phyloP scores from a whole-genome alignment of 1,140 invertebrate genomes.

The Leptinotarsa defecta region DNA sequence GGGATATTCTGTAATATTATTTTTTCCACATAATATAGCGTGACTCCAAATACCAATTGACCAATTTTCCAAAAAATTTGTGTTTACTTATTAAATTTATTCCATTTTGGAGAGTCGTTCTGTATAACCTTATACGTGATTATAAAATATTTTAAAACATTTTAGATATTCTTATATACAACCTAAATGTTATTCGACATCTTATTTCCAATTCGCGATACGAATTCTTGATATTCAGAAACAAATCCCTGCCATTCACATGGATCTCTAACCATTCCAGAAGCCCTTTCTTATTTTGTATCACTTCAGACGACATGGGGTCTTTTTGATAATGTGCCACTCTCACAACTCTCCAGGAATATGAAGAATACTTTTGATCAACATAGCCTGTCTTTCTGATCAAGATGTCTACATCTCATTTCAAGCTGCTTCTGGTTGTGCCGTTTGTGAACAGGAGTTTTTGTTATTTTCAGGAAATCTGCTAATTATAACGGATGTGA shows the following conservation, averaged over 20 bases:
- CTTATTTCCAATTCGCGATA: not conserved
- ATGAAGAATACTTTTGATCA: not conserved
- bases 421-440: not conserved
- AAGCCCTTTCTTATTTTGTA: not conserved
- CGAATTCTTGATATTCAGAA: not conserved
- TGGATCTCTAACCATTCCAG: not conserved
- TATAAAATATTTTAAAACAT: not conserved
- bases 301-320: not conserved
- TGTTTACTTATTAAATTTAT: too few relatives aligned
- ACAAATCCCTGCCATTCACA: not conserved
- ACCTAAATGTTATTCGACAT: not conserved
- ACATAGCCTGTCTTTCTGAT: not conserved
- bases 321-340: not conserved
- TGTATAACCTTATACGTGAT: too few relatives aligned
- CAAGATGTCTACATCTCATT: not conserved
- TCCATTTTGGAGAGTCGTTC: too few relatives aligned
- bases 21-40: too few relatives aligned
- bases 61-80: too few relatives aligned
- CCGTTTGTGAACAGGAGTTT: not conserved
- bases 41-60: too few relatives aligned
- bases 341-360: not conserved
- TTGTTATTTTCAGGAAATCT: slow-evolving; percentile 1
- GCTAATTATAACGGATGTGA: not conserved
- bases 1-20: too few relatives aligned
- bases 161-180: not conserved